Conservation (phyloP, 2,113 vertebrate species). For the Crotophaga sulcirostris region DNA sequence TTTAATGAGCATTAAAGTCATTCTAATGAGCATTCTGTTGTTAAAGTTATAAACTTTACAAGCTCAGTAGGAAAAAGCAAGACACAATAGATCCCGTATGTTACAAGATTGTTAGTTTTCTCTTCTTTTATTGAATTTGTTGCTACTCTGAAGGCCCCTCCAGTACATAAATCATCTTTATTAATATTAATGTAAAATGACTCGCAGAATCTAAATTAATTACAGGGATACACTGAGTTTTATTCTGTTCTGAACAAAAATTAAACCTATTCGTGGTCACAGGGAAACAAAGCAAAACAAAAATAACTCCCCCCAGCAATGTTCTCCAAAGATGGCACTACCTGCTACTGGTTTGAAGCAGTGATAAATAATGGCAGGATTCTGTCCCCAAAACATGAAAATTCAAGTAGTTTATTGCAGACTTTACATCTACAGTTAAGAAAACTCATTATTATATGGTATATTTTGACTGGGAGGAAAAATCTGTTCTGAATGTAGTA, state of each 20-base stretch:
- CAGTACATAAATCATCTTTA: background rate
- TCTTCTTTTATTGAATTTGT: background rate
- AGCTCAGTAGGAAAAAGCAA: background rate
- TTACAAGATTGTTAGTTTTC: background rate
- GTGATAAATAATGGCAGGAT: background rate
- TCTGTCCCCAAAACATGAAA: background rate
- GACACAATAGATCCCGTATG: background rate
- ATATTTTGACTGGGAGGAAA: background rate
- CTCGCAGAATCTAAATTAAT: constrained; percentile 1
- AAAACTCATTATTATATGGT: background rate
- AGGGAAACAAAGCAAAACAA: background rate
- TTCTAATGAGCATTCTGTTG: background rate
- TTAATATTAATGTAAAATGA: constrained; percentile 1
- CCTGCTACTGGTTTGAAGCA: background rate
- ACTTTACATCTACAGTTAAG: background rate
- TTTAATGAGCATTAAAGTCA: background rate
- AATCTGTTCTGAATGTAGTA: background rate
- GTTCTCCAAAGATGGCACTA: background rate
- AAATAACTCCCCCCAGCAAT: background rate
- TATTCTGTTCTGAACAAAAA: background rate
- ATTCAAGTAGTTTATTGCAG: background rate
- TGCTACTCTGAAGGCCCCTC: background rate
- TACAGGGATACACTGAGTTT: background rate
- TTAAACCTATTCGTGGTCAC: background rate
- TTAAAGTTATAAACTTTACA: background rate